Conservation (phyloP, 2,888 invertebrate species). For the Callyntrura sp. region DNA sequence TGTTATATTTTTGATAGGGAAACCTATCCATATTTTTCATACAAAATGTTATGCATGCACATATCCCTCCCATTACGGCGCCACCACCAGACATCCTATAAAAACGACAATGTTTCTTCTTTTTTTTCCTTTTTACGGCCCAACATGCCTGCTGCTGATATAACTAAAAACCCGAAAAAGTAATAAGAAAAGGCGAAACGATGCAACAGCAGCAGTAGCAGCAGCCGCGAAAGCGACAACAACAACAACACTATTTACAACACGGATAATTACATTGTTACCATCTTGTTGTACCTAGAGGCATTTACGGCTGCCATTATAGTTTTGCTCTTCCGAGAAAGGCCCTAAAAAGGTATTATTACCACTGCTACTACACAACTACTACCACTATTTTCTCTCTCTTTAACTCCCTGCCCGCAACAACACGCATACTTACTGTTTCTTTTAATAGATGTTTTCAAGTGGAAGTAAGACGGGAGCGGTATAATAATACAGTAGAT, state of each 20-base stretch:
- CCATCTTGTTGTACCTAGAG: constrained; percentile 82
- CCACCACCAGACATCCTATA: constrained; percentile 46
- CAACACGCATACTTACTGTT: background rate
- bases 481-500: constrained; percentile 1
- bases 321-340: constrained; percentile 60
- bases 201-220: background rate
- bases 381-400: background rate
- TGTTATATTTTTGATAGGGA: background rate
- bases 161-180: constrained; percentile 16
- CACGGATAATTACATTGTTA: constrained; percentile 84
- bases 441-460: constrained; percentile 19
- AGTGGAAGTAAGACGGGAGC: constrained; percentile 46
- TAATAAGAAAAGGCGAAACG: constrained; percentile 39
- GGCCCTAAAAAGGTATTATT: constrained; percentile 71
- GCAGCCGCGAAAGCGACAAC: background rate
- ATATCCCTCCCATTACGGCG: constrained; percentile 37
- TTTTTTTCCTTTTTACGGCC: constrained; percentile 13
- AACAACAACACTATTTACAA: constrained; percentile 73
- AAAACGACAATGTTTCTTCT: constrained; percentile 67
- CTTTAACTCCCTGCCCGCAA: background rate
- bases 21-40: no score
- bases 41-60: background rate
- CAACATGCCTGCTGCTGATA: constrained; percentile 3
- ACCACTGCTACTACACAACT: constrained; percentile 37
- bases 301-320: constrained; percentile 78